These are phyloP conservation scores for Drosophila persimilis DNA, from an alignment of 1,140 invertebrate genomes.

Conservation along the genomic window DNA sequence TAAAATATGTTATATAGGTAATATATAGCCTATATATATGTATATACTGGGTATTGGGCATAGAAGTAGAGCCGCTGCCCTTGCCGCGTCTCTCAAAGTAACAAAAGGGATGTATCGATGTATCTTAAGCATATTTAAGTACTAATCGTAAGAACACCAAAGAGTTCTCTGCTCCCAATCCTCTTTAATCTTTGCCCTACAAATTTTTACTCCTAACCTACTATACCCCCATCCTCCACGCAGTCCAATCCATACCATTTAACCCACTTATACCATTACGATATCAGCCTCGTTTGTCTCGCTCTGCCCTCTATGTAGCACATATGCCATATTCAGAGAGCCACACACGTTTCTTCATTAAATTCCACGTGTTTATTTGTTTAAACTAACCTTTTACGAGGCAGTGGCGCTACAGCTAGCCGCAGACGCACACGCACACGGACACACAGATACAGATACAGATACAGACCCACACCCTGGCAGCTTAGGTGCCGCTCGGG, in stretches of 20 bases:
- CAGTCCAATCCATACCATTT: neutral
- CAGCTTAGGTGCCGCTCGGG: conserved; percentile 21
- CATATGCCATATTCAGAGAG: conserved; percentile 44
- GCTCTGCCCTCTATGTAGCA: neutral
- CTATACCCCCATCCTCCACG: too few relatives aligned
- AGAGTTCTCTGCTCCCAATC: too few relatives aligned
- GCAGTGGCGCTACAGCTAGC: conserved; percentile 67
- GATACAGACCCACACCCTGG: neutral
- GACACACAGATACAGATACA: conserved; percentile 3
- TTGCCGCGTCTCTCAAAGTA: too few relatives aligned
- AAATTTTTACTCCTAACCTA: too few relatives aligned
- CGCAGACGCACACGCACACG: conserved; percentile 40
- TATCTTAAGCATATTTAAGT: too few relatives aligned
- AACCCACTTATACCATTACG: conserved; percentile 32
- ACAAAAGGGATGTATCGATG: neutral
- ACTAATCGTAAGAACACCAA: too few relatives aligned
- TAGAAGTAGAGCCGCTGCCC: too few relatives aligned
- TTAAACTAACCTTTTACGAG: conserved; percentile 75
- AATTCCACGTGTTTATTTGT: conserved; percentile 78
- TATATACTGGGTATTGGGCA: too few relatives aligned
- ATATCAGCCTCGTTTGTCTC: conserved; percentile 11
- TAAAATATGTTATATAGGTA: too few relatives aligned
- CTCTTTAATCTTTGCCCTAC: too few relatives aligned
- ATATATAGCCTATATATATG: too few relatives aligned
- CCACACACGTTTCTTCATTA: conserved; percentile 74